Evolutionary conservation across 2,797 vertebrate genomes (phyloP), one percentile per base, ranked within the genome.

Genomic region (Dryobates pubescens): DNA sequence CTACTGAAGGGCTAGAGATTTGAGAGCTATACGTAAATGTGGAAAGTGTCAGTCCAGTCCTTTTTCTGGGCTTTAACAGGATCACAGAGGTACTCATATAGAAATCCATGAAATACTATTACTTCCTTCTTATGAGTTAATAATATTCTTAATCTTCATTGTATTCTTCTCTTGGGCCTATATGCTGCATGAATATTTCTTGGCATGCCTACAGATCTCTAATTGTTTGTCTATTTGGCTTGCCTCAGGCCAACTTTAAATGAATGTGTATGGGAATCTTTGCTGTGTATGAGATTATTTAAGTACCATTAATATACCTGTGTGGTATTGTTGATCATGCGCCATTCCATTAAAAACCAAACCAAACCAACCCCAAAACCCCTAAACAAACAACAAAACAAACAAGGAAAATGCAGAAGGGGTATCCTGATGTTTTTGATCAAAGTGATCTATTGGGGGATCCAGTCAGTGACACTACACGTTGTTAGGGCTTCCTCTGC

Each of bases 141-240:
- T 90, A 94, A 73, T 94, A 89, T 69, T 87, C 47, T 78, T 93
- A 88, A 91, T 94, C 65, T 88, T 92, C 49, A 49, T 75, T 89
- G 10, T 79, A 57, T 93, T 92, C 95, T 96, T 92, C 96, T 96
- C 95, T 78, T 81, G 88, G 89, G 86, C 59, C 73, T 92, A 78
- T 86, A 81, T 58, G 70, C 76, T 92, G 56, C 59, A 34, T 4
- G 9, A 85, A 63, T 94, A 78, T 90, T 94, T 93, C 79, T 90
- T 94, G 93, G 90, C 93, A 89, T 83, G 63, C 54, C 79, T 93
- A 73, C 67, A 83, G 84, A 81, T 72, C 56, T 72, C 56, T 92
- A 94, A 95, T 80, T 90, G 65, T 92, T 93, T 88, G 53, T 82
- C 13, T 90, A 61, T 93, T 94, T 90, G 86, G 34, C 63, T 94